Evolutionary conservation across 2,797 vertebrate species (phyloP), one percentile per base, ranked within the genome.

Genomic region (Thunnus albacares): DNA sequence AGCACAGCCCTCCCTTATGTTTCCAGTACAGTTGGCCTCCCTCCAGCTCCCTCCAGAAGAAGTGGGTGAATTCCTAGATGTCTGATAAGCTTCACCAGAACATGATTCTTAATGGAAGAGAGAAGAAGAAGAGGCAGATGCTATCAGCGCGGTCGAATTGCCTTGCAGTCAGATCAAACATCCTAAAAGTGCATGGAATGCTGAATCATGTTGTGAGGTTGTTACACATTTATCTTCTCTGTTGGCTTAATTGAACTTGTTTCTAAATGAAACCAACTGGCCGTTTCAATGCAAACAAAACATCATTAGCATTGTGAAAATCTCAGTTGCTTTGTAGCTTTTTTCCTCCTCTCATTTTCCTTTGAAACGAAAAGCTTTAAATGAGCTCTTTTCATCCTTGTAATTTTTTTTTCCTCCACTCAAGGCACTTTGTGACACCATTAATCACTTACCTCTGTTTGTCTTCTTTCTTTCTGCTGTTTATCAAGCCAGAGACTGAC

Each of bases 51-150:
- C 77, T 82, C 53, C 67, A 79, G 78, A 90, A 92, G 89, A 91
- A 93, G 89, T 88, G 90, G 92, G 92, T 89, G 90, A 89, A 94
- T 93, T 93, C 92, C 90, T 91, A 87, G 87, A 92, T 93, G 90
- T 91, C 92, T 92, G 94, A 94, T 95, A 93, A 94, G 92, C 87
- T 89, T 79, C 83, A 87, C 47, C 80, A 85, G 90, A 93, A 94
- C 92, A 93, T 82, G 89, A 92, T 90, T 93, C 91, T 88, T 92
- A 93, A 94, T 93, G 93, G 92, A 91, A 88, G 83, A 71, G 86
- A 87, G 87, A 90, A 92, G 92, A 90, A 87, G 90, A 85, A 75
- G 90, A 91, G 90, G 87, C 90, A 92, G 92, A 94, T 95, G 90
- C 89, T 93, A 94, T 94, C 92, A 38, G 87, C 4, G 65, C 53